phyloP scores from a whole-genome alignment of 2,888 invertebrate genomes.

The Mythimna vitellina region DNA sequence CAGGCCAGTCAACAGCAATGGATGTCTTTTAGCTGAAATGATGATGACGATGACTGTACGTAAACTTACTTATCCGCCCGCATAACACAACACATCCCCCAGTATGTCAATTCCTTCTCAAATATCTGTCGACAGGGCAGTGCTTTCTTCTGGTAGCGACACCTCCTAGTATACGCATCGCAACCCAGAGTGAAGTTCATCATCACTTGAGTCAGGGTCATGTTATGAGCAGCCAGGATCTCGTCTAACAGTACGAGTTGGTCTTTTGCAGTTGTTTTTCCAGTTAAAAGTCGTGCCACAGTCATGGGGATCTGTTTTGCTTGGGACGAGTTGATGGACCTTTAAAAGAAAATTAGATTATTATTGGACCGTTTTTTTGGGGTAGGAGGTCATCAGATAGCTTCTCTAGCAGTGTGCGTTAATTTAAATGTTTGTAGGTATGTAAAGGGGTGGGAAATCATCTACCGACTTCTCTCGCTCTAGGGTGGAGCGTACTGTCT shows the following conservation, averaged over 20 bases:
- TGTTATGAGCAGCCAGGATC: conserved; percentile 68
- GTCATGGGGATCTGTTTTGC: conserved; percentile 65
- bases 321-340: conserved; percentile 56
- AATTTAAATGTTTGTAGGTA: too few relatives aligned
- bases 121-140: conserved; percentile 77
- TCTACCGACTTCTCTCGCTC: too few relatives aligned
- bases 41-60: too few relatives aligned
- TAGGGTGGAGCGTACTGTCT: too few relatives aligned
- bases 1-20: too few relatives aligned
- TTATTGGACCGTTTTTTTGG: not conserved
- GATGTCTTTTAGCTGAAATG: too few relatives aligned
- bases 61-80: conserved; percentile 72
- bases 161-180: conserved; percentile 67
- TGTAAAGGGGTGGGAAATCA: too few relatives aligned
- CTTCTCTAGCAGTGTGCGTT: too few relatives aligned
- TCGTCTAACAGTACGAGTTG: conserved; percentile 71
- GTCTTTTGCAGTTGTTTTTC: conserved; percentile 62
- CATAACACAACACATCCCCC: conserved; percentile 81
- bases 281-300: conserved; percentile 69
- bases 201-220: conserved; percentile 73
- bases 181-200: conserved; percentile 73
- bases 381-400: too few relatives aligned
- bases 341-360: conserved; percentile 35
- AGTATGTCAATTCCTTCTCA: conserved; percentile 71
- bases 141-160: conserved; percentile 73